Conservation (phyloP, 2,113 vertebrate genomes). For the Brienomyrus brachyistius region DNA sequence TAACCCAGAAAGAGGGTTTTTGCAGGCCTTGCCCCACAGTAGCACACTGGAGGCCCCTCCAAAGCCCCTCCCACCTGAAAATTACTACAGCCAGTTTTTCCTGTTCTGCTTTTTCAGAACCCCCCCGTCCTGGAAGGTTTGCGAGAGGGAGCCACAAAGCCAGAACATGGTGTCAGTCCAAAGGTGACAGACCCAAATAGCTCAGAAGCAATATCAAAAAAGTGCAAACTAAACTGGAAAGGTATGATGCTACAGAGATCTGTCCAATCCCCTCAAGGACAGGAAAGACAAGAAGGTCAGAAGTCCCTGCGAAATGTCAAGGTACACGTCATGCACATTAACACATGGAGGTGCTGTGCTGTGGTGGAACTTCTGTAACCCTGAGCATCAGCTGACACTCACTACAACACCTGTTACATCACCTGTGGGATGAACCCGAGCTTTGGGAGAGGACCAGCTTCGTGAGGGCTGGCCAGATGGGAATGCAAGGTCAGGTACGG, state of each 20-base stretch:
- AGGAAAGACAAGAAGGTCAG: neutral
- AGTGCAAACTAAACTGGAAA: neutral
- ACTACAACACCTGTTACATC: neutral
- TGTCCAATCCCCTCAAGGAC: neutral
- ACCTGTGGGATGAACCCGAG: neutral
- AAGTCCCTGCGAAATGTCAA: neutral
- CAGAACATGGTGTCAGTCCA: too few species aligned
- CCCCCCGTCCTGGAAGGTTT: neutral
- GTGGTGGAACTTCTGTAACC: neutral
- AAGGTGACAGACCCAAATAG: too few species aligned
- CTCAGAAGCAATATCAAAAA: too few species aligned
- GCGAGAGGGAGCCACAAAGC: neutral
- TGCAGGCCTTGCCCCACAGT: neutral
- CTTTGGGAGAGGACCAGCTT: neutral
- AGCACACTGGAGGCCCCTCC: neutral
- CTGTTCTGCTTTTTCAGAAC: neutral
- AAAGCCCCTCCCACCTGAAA: neutral
- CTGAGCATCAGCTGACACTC: neutral
- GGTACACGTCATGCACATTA: neutral
- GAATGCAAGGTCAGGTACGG: neutral
- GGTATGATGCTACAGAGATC: neutral
- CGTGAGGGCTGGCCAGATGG: neutral
- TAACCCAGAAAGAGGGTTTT: constrained; percentile 27
- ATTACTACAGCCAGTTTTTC: neutral
- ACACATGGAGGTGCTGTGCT: neutral